Base-by-base conservation (phyloP, 2,888 invertebrate species). In the Drosophila robusta region DNA sequence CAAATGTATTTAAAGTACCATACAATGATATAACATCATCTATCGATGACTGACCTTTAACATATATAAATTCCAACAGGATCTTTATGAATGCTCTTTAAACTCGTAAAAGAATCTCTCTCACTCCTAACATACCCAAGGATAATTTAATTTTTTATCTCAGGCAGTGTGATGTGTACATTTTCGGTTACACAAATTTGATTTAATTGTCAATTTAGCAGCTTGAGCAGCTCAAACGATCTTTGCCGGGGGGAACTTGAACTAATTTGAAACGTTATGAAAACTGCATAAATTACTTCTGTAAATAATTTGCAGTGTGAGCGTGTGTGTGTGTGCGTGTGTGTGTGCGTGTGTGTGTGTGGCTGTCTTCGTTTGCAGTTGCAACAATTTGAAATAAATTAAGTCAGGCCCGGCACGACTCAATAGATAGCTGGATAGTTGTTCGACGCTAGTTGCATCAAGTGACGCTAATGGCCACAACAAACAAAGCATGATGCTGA, bases 361-460 rank as follows among this genome's bases (percentile, higher is more conserved):
- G n/a, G 54, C 60, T 38, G 64, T 42, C 29, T 29, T 18, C 46
- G 18, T 14, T 42, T 42, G 69, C 38, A 60, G 70, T 71, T 77
- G 86, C 86, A 88, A 77, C 87, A 78, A 84, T 89, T 90, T 80
- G 62, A 84, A 87, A 81, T 88, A 82, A 90, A 88, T 88, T 89
- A 87, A 87, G 75, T 64, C 73, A 45, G 51, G 56, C 58, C 72
- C 54, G 49, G 76, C 67, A 70, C 74, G 64, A 74, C 52, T 68
- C 67, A 72, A 72, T 62, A 54, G 56, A 54, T 56, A 49, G 60
- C 16, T 57, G 50, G 41, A 34, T 54, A 29, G 60, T 38, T 41
- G 68, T 39, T 55, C 26, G 45, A 32, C 46, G 60, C n/a, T 14
- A 45, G 52, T 55, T 61, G 64, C 64, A 87, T 77, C 80, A 80